Percentiles rank a stretch among this genome's conserved stretches.
These are phyloP conservation scores for Caradrina kadenii DNA, from an alignment of 2,888 invertebrate genomes.

Conservation along the genomic window DNA sequence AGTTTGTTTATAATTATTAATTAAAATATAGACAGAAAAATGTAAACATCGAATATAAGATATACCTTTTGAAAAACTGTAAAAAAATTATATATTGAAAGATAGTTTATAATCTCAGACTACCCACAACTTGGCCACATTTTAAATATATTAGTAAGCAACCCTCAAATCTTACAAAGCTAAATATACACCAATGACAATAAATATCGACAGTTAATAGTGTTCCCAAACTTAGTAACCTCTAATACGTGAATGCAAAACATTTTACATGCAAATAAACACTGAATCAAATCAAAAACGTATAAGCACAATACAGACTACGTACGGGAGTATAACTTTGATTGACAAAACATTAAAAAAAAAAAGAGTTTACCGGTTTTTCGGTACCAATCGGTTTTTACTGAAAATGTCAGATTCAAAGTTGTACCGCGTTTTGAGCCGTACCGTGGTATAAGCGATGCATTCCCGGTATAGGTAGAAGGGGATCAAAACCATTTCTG, in stretches of 20 bases:
- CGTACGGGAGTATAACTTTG: slow-evolving; percentile 41
- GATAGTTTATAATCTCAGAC: slow-evolving; percentile 51
- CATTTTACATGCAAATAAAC: slow-evolving; percentile 89
- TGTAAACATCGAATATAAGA: background rate
- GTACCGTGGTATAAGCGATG: slow-evolving; percentile 81
- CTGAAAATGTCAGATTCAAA: slow-evolving; percentile 11
- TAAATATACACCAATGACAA: slow-evolving; percentile 75
- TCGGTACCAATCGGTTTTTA: slow-evolving; percentile 8
- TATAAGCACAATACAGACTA: slow-evolving; percentile 64
- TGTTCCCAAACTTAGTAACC: slow-evolving; percentile 74
- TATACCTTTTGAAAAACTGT: too few relatives aligned
- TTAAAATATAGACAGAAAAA: background rate
- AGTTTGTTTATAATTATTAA: background rate
- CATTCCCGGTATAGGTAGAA: slow-evolving; percentile 76
- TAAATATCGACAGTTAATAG: slow-evolving; percentile 68
- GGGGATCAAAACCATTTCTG: slow-evolving; percentile 73
- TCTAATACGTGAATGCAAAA: slow-evolving; percentile 86
- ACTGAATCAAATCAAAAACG: slow-evolving; percentile 80
- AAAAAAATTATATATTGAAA: too few relatives aligned
- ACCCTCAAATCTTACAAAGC: slow-evolving; percentile 72
- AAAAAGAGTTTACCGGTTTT: slow-evolving; percentile 15
- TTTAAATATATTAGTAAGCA: slow-evolving; percentile 68
- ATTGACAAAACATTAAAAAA: background rate
- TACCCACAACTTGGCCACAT: slow-evolving; percentile 38
- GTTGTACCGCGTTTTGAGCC: slow-evolving; percentile 45